A percentile compares a stretch with the other conserved stretches of the same genome.
These are phyloP conservation scores for Austrofundulus limnaeus DNA, from an alignment of 2,113 vertebrate species.

Conservation along the genomic window DNA sequence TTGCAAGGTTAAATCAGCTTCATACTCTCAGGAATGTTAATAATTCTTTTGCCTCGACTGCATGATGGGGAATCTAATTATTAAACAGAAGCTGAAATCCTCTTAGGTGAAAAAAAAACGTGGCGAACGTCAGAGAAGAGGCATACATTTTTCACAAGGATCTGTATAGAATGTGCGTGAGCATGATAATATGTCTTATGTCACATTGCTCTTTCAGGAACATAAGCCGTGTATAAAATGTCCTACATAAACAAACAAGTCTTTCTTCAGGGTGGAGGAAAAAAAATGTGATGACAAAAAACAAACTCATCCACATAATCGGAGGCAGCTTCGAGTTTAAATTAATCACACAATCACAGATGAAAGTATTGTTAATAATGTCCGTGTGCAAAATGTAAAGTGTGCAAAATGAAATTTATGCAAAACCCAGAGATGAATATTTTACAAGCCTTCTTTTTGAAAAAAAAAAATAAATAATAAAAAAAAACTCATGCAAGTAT, in stretches of 20 bases:
- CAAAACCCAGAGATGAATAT: slow-evolving; percentile 58
- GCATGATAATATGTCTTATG: neutral
- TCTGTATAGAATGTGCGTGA: neutral
- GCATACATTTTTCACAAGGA: neutral
- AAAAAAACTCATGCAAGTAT: slow-evolving; percentile 35
- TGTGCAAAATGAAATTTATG: slow-evolving; percentile 62
- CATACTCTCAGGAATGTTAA: slow-evolving; percentile 3
- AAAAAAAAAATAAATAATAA: too few relatives aligned
- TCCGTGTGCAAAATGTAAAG: slow-evolving; percentile 35
- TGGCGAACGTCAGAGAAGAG: neutral
- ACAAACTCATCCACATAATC: slow-evolving; percentile 22
- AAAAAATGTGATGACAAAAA: neutral
- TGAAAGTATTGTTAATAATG: slow-evolving; percentile 51
- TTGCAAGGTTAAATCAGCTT: slow-evolving; percentile 4
- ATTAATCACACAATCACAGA: slow-evolving; percentile 36
- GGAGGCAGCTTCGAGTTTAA: slow-evolving; percentile 23
- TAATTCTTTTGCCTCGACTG: neutral
- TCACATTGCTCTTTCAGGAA: slow-evolving; percentile 3
- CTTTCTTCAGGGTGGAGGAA: neutral
- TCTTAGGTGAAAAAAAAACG: neutral
- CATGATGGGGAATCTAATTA: slow-evolving; percentile 3
- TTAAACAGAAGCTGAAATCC: slow-evolving; percentile 5
- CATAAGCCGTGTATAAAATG: slow-evolving; percentile 1
- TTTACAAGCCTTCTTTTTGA: slow-evolving; percentile 43
- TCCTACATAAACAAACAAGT: neutral